Base-by-base conservation (phyloP, 2,797 vertebrate genomes). In the Enteromius treurensis region DNA sequence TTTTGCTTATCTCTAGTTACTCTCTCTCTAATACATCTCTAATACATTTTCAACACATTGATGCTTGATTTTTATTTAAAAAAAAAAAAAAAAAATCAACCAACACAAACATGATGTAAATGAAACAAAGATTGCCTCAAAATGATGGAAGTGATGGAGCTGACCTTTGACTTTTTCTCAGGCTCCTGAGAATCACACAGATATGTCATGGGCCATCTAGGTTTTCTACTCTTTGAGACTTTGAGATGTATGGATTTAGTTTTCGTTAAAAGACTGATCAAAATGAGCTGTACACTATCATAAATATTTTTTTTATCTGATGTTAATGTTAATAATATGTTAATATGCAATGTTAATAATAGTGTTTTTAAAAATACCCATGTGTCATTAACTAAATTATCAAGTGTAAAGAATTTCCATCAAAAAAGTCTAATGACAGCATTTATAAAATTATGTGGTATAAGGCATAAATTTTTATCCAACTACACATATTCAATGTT, bases 131-230 rank as follows among this genome's bases (percentile, higher is more conserved):
- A 53, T 42, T 34, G 32, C 37, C 69, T 84, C 19, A 83, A 86
- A 89, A 47, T 60, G 26, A 65, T 60, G 53, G 70, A 80, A 78
- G 47, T 81, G 76, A 77, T 40, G 29, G 13, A 37, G 81, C 83
- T 77, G 86, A 90, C 88, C 89, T 90, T 87, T 92, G 88, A 89
- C 91, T 87, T 92, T 76, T 94, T 95, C 93, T 93, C 93, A 90
- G 84, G 75, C 53, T 78, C 83, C 87, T 95, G 93, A 84, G 89
- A 89, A 91, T 93, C 88, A 93, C 95, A 93, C 67, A 77, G 83
- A 82, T 4, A 73, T 93, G 94, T 86, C 82, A 92, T 67, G 45
- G 88, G 89, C 90, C 89, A 88, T 91, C 78, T 79, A 68, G 29
- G 65, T 45, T 75, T 82, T 79, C 68, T 62, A 14, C 60, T 85